A percentile compares a stretch with the other conserved stretches of the same genome.
Conservation (phyloP, 2,797 vertebrate species). For the Tiaroga cobitis region DNA sequence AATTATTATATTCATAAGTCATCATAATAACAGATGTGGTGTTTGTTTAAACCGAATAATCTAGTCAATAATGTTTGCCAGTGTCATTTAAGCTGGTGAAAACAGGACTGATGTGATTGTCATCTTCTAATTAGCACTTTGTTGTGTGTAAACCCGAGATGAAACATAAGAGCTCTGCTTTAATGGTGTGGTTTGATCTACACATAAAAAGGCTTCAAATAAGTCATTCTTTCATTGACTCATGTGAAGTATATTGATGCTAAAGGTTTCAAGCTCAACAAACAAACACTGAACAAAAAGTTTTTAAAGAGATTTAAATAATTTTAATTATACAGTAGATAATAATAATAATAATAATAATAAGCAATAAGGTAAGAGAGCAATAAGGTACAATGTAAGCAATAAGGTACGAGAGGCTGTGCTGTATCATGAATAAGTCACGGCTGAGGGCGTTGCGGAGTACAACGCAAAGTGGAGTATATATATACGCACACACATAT, state of each 20-base stretch:
- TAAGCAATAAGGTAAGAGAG: no score
- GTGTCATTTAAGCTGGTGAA: conserved; percentile 34
- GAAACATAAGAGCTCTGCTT: conserved; percentile 12
- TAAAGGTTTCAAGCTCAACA: background rate
- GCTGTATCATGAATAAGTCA: no score
- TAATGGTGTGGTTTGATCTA: conserved; percentile 18
- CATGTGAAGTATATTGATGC: background rate
- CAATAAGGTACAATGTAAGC: no score
- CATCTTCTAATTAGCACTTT: conserved; percentile 35
- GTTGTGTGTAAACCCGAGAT: conserved; percentile 23
- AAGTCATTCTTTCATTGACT: background rate
- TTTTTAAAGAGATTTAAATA: background rate
- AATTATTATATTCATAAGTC: conserved; percentile 23
- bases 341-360: no score
- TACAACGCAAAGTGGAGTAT: no score
- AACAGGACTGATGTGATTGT: conserved; percentile 23
- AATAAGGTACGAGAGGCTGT: no score
- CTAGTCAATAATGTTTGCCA: background rate
- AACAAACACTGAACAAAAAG: background rate
- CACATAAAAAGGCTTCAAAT: conserved; percentile 12
- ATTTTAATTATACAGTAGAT: background rate
- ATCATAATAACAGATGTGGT: conserved; percentile 19
- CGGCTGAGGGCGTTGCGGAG: no score
- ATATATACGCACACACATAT: no score
- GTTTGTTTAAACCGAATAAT: conserved; percentile 31